Conservation (phyloP, 2,888 invertebrate species). For the Catotricha subobsoleta region DNA sequence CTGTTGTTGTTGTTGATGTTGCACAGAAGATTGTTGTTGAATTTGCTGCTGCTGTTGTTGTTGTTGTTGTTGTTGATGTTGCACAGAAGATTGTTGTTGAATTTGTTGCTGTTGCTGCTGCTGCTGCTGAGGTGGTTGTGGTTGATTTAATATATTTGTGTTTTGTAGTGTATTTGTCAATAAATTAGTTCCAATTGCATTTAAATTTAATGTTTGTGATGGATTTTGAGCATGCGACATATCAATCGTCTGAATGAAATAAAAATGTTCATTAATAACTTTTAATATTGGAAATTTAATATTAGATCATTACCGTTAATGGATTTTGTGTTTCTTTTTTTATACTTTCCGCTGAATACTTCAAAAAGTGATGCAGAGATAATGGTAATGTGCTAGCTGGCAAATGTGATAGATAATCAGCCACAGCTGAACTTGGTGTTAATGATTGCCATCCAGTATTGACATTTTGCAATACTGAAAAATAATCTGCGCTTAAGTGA, state of each 20-base stretch:
- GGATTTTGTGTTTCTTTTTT: conserved; percentile 49
- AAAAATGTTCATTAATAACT: not conserved
- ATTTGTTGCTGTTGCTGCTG: too few relatives aligned
- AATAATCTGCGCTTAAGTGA: not conserved
- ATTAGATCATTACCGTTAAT: conserved; percentile 16
- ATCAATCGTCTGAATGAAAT: conserved; percentile 9
- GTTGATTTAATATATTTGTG: conserved; percentile 7
- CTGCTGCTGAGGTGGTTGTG: conserved; percentile 6
- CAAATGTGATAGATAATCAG: conserved; percentile 31
- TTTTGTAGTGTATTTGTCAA: too few relatives aligned
- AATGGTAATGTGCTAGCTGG: conserved; percentile 31
- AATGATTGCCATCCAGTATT: conserved; percentile 27
- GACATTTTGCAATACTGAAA: conserved; percentile 24
- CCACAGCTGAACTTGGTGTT: conserved; percentile 52
- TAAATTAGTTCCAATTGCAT: conserved; percentile 8
- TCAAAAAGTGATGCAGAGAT: conserved; percentile 31
- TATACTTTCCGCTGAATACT: conserved; percentile 49
- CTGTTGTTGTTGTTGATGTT: conserved; percentile 15
- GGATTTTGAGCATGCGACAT: conserved; percentile 12
- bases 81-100: too few relatives aligned
- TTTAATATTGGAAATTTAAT: not conserved
- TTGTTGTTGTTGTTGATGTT: conserved; percentile 7
- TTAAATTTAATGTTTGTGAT: conserved; percentile 9
- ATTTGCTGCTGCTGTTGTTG: too few relatives aligned
- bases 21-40: conserved; percentile 5